phyloP scores from a whole-genome alignment of 2,888 invertebrate genomes.

The Biston betularia region DNA sequence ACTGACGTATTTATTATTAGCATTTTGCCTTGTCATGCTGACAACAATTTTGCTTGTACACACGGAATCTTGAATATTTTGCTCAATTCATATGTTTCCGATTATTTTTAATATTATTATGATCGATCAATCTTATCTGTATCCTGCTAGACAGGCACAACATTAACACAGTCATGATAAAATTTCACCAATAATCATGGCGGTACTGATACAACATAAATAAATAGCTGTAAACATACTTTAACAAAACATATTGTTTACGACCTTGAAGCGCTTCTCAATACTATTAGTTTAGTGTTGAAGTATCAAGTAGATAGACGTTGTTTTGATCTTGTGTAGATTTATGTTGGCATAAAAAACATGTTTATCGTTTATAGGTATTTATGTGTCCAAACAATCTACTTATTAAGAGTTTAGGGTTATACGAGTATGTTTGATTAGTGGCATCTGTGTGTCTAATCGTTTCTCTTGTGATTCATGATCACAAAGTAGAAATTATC shows the following conservation, averaged over 20 bases:
- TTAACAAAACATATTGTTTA: background rate
- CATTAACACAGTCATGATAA: background rate
- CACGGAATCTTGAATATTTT: background rate
- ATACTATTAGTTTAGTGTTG: background rate
- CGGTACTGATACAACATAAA: background rate
- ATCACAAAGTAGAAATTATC: no score
- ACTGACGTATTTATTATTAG: no score
- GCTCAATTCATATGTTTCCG: background rate
- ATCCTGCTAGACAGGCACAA: background rate
- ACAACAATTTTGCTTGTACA: background rate
- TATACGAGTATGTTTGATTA: no score
- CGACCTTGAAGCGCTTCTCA: background rate
- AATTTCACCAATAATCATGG: background rate
- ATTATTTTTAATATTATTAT: no score
- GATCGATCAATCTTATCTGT: no score
- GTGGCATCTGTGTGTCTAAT: background rate
- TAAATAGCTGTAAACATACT: background rate
- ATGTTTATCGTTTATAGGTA: no score
- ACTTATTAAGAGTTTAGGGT: no score
- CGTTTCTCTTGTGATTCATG: no score
- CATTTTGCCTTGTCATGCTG: slow-evolving; percentile 1
- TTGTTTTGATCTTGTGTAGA: background rate
- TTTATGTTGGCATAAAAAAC: background rate
- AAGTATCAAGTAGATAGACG: background rate
- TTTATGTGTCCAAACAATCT: no score